Evolutionary conservation across 2,888 invertebrate genomes (phyloP).

Genomic region (Digitonthophagus gazella): DNA sequence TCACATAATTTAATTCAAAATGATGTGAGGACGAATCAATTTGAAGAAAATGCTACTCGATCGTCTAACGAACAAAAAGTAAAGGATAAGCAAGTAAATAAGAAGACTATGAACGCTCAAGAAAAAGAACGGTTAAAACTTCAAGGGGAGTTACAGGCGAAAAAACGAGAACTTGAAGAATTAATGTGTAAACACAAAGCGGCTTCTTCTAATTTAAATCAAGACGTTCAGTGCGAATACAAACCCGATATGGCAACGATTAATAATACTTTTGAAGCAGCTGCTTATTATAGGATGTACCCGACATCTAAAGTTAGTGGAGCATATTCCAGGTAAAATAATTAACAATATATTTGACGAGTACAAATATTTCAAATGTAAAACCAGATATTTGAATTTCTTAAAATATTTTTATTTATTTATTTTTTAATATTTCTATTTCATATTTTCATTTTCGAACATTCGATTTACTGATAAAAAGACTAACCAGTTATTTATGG

Average conservation of each 20-base stretch:
- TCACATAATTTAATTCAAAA: constrained; percentile 45
- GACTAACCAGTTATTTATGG: too few species aligned
- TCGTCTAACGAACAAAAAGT: constrained; percentile 37
- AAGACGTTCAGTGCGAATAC: constrained; percentile 49
- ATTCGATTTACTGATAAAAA: too few species aligned
- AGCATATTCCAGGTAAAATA: constrained; percentile 43
- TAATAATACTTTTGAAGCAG: constrained; percentile 39
- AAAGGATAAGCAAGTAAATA: constrained; percentile 47
- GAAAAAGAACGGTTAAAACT: constrained; percentile 57
- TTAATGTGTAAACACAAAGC: constrained; percentile 63
- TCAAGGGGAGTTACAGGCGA: constrained; percentile 60
- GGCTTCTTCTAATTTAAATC: constrained; percentile 49
- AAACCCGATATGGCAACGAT: constrained; percentile 46
- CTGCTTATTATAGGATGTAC: constrained; percentile 37
- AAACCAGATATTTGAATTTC: too few species aligned
- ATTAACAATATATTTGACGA: too few species aligned
- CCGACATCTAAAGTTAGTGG: neutral
- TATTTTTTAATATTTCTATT: too few species aligned
- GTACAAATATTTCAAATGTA: too few species aligned
- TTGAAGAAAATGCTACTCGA: constrained; percentile 37
- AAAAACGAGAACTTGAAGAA: constrained; percentile 64
- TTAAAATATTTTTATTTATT: too few species aligned
- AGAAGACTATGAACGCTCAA: constrained; percentile 39
- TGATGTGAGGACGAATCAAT: constrained; percentile 32
- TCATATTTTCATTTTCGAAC: too few species aligned